Conservation (phyloP, 2,113 vertebrate species). For the Echinops telfairi region DNA sequence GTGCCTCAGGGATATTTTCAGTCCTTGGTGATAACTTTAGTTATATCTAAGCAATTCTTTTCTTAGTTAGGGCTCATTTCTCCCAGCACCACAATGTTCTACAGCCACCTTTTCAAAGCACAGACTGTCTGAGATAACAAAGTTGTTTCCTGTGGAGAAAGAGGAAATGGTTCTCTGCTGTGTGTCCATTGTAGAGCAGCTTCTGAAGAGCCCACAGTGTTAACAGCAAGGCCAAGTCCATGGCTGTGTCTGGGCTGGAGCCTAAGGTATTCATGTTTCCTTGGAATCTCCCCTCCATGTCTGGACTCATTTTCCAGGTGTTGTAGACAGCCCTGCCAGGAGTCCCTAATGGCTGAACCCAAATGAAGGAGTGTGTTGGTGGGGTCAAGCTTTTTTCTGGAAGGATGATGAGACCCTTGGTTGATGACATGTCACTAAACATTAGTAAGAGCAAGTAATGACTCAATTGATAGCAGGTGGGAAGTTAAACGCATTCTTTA, state of each 20-base stretch:
- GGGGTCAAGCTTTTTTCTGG: constrained; percentile 20
- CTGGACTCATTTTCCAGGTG: neutral
- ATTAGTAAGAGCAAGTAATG: neutral
- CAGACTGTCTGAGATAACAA: constrained; percentile 77
- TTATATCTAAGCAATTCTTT: constrained; percentile 55
- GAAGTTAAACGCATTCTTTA: neutral
- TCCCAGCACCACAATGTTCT: constrained; percentile 40
- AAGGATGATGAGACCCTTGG: neutral
- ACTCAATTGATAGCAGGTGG: constrained; percentile 9
- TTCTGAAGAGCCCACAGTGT: constrained; percentile 66
- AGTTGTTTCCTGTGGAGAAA: constrained; percentile 51
- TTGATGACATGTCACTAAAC: neutral
- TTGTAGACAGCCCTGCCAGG: neutral
- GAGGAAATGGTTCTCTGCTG: constrained; percentile 72
- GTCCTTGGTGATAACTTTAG: constrained; percentile 63
- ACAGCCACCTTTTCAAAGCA: constrained; percentile 68
- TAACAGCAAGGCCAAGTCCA: neutral
- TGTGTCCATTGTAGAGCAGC: constrained; percentile 58
- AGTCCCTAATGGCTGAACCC: neutral
- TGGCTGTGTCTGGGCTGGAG: neutral
- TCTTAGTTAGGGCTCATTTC: constrained; percentile 70
- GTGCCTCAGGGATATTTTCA: constrained; percentile 66
- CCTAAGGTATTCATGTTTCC: neutral
- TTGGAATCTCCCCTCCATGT: neutral
- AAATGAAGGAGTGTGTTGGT: constrained; percentile 53